These are phyloP conservation scores for Encarsia formosa DNA, from an alignment of 2,888 invertebrate genomes.

Conservation along the genomic window DNA sequence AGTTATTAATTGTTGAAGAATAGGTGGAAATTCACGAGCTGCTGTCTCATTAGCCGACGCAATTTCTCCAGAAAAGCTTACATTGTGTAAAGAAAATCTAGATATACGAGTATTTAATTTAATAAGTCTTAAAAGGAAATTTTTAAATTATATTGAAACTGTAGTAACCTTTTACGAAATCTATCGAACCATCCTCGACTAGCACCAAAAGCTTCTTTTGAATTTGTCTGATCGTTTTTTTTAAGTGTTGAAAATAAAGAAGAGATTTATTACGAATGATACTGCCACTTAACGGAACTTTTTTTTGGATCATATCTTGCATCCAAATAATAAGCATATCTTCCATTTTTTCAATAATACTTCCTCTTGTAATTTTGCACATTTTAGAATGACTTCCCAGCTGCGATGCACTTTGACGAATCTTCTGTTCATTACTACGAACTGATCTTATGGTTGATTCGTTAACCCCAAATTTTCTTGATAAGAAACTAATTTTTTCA, in stretches of 20 bases:
- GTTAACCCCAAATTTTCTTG: not conserved
- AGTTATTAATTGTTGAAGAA: conserved; percentile 21
- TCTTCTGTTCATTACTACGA: not conserved
- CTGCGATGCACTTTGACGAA: not conserved
- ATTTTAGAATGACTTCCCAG: not conserved
- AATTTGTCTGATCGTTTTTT: too few relatives aligned
- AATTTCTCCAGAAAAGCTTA: conserved; percentile 24
- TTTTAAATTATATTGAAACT: too few relatives aligned
- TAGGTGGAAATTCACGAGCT: too few relatives aligned
- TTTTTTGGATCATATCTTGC: too few relatives aligned
- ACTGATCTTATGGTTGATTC: not conserved
- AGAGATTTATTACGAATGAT: not conserved
- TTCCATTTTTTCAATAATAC: not conserved
- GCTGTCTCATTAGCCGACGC: too few relatives aligned
- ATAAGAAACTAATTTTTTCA: too few relatives aligned
- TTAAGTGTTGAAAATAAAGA: not conserved
- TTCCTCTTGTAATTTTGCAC: not conserved
- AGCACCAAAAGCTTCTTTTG: too few relatives aligned
- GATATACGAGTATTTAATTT: too few relatives aligned
- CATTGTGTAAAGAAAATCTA: conserved; percentile 27
- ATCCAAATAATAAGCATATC: conserved; percentile 1
- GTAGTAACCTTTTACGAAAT: too few relatives aligned
- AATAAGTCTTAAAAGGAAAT: too few relatives aligned
- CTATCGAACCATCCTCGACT: too few relatives aligned
- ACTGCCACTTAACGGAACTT: not conserved